These are phyloP conservation scores for Actinia tenebrosa DNA, from an alignment of 64 coral and sea anemone genomes.

Conservation along the genomic window DNA sequence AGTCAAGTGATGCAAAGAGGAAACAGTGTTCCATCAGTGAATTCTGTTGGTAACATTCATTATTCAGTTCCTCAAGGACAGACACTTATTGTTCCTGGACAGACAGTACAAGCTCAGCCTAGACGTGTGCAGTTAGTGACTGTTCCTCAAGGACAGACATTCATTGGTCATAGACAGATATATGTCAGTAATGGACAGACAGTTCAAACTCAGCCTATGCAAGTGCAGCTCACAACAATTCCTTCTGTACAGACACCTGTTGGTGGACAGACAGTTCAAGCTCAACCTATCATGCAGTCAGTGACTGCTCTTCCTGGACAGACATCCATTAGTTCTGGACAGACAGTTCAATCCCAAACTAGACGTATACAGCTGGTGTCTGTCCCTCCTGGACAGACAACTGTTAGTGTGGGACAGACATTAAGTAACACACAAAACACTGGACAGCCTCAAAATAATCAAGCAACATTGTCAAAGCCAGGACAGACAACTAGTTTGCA, in stretches of 20 bases:
- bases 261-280: slow-evolving; percentile 17
- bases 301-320: not conserved
- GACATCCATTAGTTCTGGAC: not conserved
- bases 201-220: too few relatives aligned
- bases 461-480: not conserved
- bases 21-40: not conserved
- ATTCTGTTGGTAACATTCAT: not conserved
- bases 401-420: not conserved
- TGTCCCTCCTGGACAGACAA: not conserved
- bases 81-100: not conserved
- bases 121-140: slow-evolving; percentile 37
- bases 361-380: not conserved
- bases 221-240: too few relatives aligned
- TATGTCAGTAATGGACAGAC: too few relatives aligned
- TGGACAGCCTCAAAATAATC: not conserved
- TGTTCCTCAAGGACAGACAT: too few relatives aligned
- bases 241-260: not conserved
- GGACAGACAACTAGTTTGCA: not conserved
- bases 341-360: not conserved
- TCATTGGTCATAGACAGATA: not conserved
- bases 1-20: not conserved
- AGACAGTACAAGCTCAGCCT: slow-evolving; percentile 24
- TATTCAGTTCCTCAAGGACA: too few relatives aligned
- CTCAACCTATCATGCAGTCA: slow-evolving; percentile 5
- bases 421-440: not conserved